A percentile compares a stretch with the other conserved stretches of the same genome.
Evolutionary conservation across 2,888 invertebrate species (phyloP).

Genomic region (Lepidochitona cinerea): DNA sequence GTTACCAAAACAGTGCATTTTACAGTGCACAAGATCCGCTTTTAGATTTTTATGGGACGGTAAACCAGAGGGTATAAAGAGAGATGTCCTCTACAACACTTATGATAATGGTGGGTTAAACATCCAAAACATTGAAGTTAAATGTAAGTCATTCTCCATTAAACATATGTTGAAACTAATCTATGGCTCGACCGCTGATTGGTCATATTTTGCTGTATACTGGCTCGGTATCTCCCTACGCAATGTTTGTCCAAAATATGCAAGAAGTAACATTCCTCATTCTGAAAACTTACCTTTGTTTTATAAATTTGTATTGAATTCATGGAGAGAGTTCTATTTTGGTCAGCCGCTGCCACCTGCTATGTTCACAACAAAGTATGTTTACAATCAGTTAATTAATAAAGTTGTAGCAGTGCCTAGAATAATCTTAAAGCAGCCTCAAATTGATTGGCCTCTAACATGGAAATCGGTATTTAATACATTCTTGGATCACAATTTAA

Average conservation of each 20-base stretch:
- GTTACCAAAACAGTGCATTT: background rate
- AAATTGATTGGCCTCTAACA: background rate
- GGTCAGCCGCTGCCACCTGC: background rate
- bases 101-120: background rate
- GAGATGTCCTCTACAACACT: background rate
- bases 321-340: background rate
- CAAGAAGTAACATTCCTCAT: background rate
- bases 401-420: background rate
- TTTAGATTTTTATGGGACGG: slow-evolving; percentile 6
- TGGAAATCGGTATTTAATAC: background rate
- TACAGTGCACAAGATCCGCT: background rate
- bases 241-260: background rate
- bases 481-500: background rate
- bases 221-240: slow-evolving; percentile 1
- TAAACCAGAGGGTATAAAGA: background rate
- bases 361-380: background rate
- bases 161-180: slow-evolving; percentile 4
- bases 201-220: background rate
- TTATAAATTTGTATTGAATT: background rate
- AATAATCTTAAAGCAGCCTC: background rate
- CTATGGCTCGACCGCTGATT: background rate
- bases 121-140: background rate
- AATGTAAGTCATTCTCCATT: background rate
- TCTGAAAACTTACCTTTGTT: background rate
- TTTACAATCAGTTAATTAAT: background rate